phyloP scores from a whole-genome alignment of 2,113 vertebrate species.

The human region GRCh38 chr2:80536501-80537000 shows the following conservation, averaged over 20 bases:
- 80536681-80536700: slow-evolving; percentile 24
- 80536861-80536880: neutral
- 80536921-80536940: too few species aligned
- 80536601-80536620: neutral
- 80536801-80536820: neutral
- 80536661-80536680: slow-evolving; percentile 54
- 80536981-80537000: too few species aligned
- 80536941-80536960: too few species aligned
- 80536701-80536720: slow-evolving; percentile 69
- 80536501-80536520: slow-evolving; percentile 63
- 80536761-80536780: neutral
- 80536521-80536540: neutral
- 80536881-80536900: neutral
- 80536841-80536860: neutral
- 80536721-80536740: slow-evolving; percentile 6
- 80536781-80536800: neutral
- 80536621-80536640: slow-evolving; percentile 49
- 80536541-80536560: neutral
- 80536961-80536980: too few species aligned
- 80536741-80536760: slow-evolving; percentile 23
- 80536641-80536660: neutral
- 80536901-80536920: neutral
- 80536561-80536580: neutral
- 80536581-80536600: slow-evolving; percentile 58
- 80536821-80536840: accelerated